Conservation (phyloP, 2,888 invertebrate species). For the Eupithecia subumbrata region DNA sequence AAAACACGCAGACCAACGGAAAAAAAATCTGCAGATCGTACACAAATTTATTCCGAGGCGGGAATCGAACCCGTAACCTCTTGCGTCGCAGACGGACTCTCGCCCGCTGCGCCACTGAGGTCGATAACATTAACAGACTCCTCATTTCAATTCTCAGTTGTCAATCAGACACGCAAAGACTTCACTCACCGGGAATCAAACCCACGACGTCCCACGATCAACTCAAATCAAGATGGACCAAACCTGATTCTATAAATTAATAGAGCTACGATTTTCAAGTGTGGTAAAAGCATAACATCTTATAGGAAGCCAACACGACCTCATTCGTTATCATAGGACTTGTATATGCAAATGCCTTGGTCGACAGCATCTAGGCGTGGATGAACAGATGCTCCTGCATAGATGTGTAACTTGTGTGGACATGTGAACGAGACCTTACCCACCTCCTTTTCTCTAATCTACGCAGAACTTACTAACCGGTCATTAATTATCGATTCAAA, state of each 20-base stretch:
- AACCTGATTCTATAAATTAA: conserved; percentile 10
- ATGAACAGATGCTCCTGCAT: neutral
- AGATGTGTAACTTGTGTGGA: conserved; percentile 12
- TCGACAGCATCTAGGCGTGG: conserved; percentile 43
- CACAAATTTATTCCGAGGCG: too few relatives aligned
- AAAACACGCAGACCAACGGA: too few relatives aligned
- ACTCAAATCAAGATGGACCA: conserved; percentile 2
- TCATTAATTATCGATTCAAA: too few relatives aligned
- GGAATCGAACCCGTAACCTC: too few relatives aligned
- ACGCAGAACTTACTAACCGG: too few relatives aligned
- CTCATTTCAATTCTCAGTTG: neutral
- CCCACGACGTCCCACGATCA: conserved; percentile 3
- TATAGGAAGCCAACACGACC: conserved; percentile 50
- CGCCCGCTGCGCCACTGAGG: too few relatives aligned
- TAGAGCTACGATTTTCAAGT: conserved; percentile 29
- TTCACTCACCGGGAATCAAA: conserved; percentile 5
- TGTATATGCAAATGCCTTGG: conserved; percentile 73
- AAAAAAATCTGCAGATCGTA: too few relatives aligned
- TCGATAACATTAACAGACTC: neutral
- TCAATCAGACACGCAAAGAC: conserved; percentile 10
- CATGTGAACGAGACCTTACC: neutral
- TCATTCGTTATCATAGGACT: conserved; percentile 63
- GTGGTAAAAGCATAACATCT: conserved; percentile 43
- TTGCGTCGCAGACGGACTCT: too few relatives aligned
- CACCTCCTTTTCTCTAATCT: too few relatives aligned